phyloP scores from a whole-genome alignment of 2,113 vertebrate genomes.

The Amphiprion percula region DNA sequence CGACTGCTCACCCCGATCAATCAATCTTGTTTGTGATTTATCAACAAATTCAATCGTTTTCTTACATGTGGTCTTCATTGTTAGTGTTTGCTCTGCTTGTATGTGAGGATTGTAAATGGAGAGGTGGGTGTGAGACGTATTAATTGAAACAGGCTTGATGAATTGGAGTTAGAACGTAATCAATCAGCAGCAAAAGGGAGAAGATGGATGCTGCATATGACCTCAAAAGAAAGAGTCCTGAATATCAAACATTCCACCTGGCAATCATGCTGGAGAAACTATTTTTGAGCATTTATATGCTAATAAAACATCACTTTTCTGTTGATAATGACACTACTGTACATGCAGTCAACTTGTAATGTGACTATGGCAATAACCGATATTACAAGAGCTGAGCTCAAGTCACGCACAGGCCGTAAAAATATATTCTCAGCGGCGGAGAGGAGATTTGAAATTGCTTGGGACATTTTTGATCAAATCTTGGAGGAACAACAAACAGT shows the following conservation, averaged over 20 bases:
- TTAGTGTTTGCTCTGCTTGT: conserved; percentile 15
- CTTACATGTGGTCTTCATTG: conserved; percentile 13
- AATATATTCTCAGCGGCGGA: background rate
- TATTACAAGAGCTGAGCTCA: background rate
- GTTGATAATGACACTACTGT: conserved; percentile 1
- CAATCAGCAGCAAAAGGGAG: conserved; percentile 44
- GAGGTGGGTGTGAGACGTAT: conserved; percentile 25
- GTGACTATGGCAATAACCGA: conserved; percentile 10
- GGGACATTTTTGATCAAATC: conserved; percentile 37
- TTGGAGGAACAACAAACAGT: conserved; percentile 10
- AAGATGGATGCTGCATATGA: conserved; percentile 19
- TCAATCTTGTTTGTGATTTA: conserved; percentile 12
- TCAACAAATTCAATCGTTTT: conserved; percentile 7
- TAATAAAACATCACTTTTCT: background rate
- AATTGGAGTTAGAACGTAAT: conserved; percentile 32
- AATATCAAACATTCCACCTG: conserved; percentile 34
- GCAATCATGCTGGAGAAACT: conserved; percentile 1
- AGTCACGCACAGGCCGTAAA: conserved; percentile 11
- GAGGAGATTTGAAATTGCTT: conserved; percentile 14
- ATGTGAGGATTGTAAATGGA: conserved; percentile 8
- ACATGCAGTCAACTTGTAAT: background rate
- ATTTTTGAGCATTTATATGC: conserved; percentile 10
- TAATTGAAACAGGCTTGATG: conserved; percentile 52
- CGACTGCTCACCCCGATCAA: background rate
- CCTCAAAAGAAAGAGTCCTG: conserved; percentile 36